phyloP scores from a whole-genome alignment of 2,113 vertebrate genomes.

The Hydropotes inermis region DNA sequence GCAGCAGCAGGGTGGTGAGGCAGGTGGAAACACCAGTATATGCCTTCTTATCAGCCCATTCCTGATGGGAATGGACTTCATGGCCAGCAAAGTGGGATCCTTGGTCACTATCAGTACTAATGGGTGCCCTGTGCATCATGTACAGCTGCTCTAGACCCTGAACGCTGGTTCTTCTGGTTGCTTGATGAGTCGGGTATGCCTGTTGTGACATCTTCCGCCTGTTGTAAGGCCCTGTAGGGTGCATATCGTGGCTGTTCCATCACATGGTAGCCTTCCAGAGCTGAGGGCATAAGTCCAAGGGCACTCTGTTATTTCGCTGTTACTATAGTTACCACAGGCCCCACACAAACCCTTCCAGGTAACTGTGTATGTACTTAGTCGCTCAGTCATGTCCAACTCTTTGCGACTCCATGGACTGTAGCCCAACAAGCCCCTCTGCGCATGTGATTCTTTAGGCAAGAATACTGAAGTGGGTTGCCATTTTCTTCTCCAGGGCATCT shows the following conservation, averaged over 20 bases:
- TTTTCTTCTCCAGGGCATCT: not conserved
- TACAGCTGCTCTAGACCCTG: not conserved
- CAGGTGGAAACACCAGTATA: not conserved
- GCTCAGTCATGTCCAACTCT: not conserved
- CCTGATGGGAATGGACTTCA: not conserved
- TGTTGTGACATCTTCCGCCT: not conserved
- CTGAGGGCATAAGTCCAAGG: not conserved
- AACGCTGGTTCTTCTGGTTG: not conserved
- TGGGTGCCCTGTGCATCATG: not conserved
- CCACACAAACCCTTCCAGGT: not conserved
- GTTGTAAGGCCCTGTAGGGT: not conserved
- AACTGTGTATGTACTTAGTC: not conserved
- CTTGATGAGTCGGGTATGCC: not conserved
- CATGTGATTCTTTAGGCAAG: not conserved
- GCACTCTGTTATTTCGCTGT: not conserved
- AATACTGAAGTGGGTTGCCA: not conserved
- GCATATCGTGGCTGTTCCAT: fast-evolving
- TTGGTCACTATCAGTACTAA: fast-evolving
- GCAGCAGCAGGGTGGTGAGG: not conserved
- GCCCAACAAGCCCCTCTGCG: not conserved
- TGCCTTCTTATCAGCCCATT: not conserved
- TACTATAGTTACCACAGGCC: not conserved
- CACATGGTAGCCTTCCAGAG: not conserved
- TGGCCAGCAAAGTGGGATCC: not conserved
- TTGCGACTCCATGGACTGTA: not conserved